phyloP scores from a whole-genome alignment of 2,797 vertebrate species.

The Toxotes lorentzi region DNA sequence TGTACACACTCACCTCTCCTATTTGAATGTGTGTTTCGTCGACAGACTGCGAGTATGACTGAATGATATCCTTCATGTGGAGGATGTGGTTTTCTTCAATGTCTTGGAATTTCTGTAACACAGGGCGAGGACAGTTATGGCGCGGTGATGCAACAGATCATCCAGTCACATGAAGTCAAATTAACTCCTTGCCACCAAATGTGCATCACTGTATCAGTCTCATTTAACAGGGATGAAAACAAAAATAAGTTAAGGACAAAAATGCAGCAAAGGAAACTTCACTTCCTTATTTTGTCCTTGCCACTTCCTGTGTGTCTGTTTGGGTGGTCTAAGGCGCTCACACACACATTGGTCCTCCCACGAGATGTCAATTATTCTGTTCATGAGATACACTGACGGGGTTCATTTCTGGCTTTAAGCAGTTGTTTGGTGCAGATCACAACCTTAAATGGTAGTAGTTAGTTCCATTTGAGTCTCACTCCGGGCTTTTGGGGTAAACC shows the following conservation, averaged over 20 bases:
- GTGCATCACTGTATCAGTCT: not conserved
- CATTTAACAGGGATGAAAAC: slow-evolving; percentile 5
- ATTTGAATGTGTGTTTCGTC: slow-evolving; percentile 95
- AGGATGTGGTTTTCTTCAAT: slow-evolving; percentile 96
- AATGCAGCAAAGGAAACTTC: slow-evolving; percentile 15
- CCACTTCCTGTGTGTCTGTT: slow-evolving; percentile 56
- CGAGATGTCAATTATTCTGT: slow-evolving; percentile 53
- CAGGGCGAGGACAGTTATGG: slow-evolving; percentile 22
- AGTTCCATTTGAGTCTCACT: slow-evolving; percentile 55
- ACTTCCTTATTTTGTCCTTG: slow-evolving; percentile 47
- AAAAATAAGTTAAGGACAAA: slow-evolving; percentile 2
- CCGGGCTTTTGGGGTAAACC: slow-evolving; percentile 60
- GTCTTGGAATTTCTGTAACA: slow-evolving; percentile 95
- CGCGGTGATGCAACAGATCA: slow-evolving; percentile 3
- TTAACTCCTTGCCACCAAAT: slow-evolving; percentile 1
- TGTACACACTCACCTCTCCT: slow-evolving; percentile 90
- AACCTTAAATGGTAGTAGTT: slow-evolving; percentile 54
- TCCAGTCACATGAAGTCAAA: not conserved
- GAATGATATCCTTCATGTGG: slow-evolving; percentile 96
- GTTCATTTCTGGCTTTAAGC: slow-evolving; percentile 48
- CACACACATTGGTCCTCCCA: not conserved
- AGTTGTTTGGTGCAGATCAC: slow-evolving; percentile 1
- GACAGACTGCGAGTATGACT: slow-evolving; percentile 91
- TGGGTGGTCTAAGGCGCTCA: slow-evolving; percentile 74
- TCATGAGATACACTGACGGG: slow-evolving; percentile 35